phyloP scores from a whole-genome alignment of 2,888 invertebrate genomes.

The Zaprionus obscuricornis region DNA sequence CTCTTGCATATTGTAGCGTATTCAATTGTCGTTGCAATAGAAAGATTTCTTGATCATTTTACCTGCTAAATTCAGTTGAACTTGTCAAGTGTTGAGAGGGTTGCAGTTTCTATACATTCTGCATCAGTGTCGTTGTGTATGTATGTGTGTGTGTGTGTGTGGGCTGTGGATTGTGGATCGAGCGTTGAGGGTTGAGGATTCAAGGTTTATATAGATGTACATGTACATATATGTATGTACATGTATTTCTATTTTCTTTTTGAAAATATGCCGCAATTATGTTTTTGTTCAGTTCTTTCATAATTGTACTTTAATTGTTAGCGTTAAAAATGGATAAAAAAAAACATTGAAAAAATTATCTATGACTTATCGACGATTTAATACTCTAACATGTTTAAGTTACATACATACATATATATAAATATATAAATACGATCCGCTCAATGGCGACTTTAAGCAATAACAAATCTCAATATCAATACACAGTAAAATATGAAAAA shows the following conservation, averaged over 20 bases:
- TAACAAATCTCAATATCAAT: no score
- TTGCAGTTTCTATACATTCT: no score
- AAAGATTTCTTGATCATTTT: background rate
- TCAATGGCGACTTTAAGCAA: no score
- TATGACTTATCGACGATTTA: no score
- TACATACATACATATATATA: no score
- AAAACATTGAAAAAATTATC: background rate
- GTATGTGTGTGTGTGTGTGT: no score
- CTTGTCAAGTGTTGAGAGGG: constrained; percentile 21
- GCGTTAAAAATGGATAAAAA: constrained; percentile 8
- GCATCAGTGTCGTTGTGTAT: no score
- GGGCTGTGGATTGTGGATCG: constrained; percentile 6
- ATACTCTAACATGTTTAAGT: no score
- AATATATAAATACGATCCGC: no score
- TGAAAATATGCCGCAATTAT: constrained; percentile 28
- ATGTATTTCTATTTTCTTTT: no score
- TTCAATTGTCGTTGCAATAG: constrained; percentile 14
- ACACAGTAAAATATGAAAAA: no score
- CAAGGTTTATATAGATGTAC: background rate
- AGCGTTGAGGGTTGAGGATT: constrained; percentile 18
- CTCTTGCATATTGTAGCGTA: constrained; percentile 22
- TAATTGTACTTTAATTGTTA: constrained; percentile 51
- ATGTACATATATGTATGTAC: background rate
- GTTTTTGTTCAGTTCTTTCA: constrained; percentile 9
- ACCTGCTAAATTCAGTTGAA: constrained; percentile 35